Percentiles rank a stretch among this genome's conserved stretches.
phyloP scores from a whole-genome alignment of 2,888 invertebrate species.

The Stramonita haemastoma region DNA sequence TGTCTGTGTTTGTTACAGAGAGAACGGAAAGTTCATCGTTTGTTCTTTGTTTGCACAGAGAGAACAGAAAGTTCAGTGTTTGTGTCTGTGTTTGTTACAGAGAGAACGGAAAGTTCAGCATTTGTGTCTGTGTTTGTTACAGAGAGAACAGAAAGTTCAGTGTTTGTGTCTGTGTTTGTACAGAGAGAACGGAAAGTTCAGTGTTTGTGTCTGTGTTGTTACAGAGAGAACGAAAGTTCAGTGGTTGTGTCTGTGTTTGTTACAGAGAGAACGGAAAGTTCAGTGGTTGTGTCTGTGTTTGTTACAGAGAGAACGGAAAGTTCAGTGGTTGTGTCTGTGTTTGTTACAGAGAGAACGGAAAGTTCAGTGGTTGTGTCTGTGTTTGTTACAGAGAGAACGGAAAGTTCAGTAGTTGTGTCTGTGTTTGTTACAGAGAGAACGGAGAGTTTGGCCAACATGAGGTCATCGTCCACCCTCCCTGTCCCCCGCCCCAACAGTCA shows the following conservation, averaged over 20 bases:
- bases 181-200: slow-evolving; percentile 62
- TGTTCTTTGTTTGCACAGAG: slow-evolving; percentile 54
- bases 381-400: slow-evolving; percentile 56
- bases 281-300: too few relatives aligned
- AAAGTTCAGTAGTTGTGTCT: slow-evolving; percentile 48
- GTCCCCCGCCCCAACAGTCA: slow-evolving; percentile 78
- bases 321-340: too few relatives aligned
- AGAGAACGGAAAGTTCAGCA: slow-evolving; percentile 61
- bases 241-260: too few relatives aligned
- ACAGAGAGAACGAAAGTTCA: slow-evolving; percentile 58
- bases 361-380: too few relatives aligned
- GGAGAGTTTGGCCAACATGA: slow-evolving; percentile 70
- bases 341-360: slow-evolving; percentile 58
- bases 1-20: slow-evolving; percentile 51
- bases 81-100: slow-evolving; percentile 50
- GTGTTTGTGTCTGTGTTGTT: too few relatives aligned
- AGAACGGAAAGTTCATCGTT: slow-evolving; percentile 59
- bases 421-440: slow-evolving; percentile 52
- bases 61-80: slow-evolving; percentile 62
- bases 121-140: too few relatives aligned
- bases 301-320: slow-evolving; percentile 60
- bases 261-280: slow-evolving; percentile 61
- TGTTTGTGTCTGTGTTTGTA: too few relatives aligned
- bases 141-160: slow-evolving; percentile 63
- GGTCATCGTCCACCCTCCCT: slow-evolving; percentile 79